A percentile compares a stretch with the other conserved stretches of the same genome.
These are phyloP conservation scores for Platycheirus rosarum DNA, from an alignment of 2,888 invertebrate species.

Conservation along the genomic window DNA sequence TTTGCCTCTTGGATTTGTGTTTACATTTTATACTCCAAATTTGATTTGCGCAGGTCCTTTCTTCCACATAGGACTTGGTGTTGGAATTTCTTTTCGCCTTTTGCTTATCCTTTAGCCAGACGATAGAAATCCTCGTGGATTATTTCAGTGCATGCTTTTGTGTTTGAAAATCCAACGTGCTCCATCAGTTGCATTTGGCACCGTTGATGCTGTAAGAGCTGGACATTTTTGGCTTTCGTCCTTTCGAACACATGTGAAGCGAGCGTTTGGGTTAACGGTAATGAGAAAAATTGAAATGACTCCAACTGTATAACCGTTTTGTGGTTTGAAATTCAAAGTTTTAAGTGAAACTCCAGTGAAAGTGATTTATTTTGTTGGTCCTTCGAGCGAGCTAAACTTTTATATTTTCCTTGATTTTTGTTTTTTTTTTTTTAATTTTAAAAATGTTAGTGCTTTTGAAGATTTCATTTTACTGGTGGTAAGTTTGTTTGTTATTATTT, in stretches of 20 bases:
- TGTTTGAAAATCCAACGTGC: conserved; percentile 70
- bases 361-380: conserved; percentile 35
- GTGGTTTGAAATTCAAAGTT: conserved; percentile 46
- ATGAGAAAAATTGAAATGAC: background rate
- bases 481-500: conserved; percentile 11
- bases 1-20: conserved; percentile 46
- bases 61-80: conserved; percentile 24
- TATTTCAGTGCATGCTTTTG: conserved; percentile 66
- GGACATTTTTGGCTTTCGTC: conserved; percentile 12
- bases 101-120: conserved; percentile 66
- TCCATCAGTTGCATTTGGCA: conserved; percentile 71
- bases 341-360: conserved; percentile 11
- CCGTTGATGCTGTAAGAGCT: conserved; percentile 62
- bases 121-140: conserved; percentile 66
- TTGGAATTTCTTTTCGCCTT: conserved; percentile 24
- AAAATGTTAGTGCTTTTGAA: conserved; percentile 50
- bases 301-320: conserved; percentile 23
- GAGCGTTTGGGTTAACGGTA: background rate
- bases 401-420: too few species aligned
- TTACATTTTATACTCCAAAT: conserved; percentile 64
- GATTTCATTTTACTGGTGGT: conserved; percentile 54
- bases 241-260: conserved; percentile 33
- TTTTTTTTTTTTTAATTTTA: background rate
- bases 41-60: conserved; percentile 54
- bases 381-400: too few species aligned